A percentile compares a stretch with the other conserved stretches of the same genome.
These are phyloP conservation scores for Synergus japonicus DNA, from an alignment of 2,888 invertebrate species.

Conservation along the genomic window DNA sequence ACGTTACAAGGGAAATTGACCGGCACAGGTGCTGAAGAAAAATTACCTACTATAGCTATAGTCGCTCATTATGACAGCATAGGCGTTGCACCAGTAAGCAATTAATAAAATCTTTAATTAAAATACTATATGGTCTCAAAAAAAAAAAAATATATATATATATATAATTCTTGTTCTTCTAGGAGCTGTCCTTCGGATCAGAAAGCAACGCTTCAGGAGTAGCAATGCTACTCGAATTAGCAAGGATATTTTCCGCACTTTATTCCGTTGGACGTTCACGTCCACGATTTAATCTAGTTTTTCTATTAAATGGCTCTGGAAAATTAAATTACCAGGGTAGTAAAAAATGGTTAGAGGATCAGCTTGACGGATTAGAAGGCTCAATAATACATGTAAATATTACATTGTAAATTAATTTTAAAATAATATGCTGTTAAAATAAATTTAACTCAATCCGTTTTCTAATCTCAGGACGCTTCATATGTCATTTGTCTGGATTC, in stretches of 20 bases:
- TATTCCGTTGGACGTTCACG: constrained; percentile 87
- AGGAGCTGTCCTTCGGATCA: constrained; percentile 92
- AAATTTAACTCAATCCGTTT: constrained; percentile 28
- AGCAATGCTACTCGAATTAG: constrained; percentile 91
- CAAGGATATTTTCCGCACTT: constrained; percentile 91
- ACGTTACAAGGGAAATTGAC: constrained; percentile 91
- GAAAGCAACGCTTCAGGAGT: constrained; percentile 97
- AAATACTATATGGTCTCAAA: background rate
- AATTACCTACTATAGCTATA: constrained; percentile 91
- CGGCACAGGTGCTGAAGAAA: constrained; percentile 85
- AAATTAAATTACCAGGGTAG: constrained; percentile 96
- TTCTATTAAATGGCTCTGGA: constrained; percentile 93
- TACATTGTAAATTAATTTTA: constrained; percentile 1
- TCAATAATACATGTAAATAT: constrained; percentile 84
- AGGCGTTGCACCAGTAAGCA: constrained; percentile 91
- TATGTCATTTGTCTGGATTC: constrained; percentile 95
- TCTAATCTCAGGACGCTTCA: constrained; percentile 85
- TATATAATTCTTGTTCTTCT: constrained; percentile 54
- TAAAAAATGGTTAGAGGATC: constrained; percentile 97
- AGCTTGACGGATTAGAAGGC: constrained; percentile 87
- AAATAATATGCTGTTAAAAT: background rate
- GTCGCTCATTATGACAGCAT: constrained; percentile 96
- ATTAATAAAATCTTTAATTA: background rate
- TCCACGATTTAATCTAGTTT: constrained; percentile 89
- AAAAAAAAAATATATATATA: background rate